These are phyloP conservation scores for Acanthoscelides obtectus DNA, from an alignment of 2,888 invertebrate genomes.

Conservation along the genomic window DNA sequence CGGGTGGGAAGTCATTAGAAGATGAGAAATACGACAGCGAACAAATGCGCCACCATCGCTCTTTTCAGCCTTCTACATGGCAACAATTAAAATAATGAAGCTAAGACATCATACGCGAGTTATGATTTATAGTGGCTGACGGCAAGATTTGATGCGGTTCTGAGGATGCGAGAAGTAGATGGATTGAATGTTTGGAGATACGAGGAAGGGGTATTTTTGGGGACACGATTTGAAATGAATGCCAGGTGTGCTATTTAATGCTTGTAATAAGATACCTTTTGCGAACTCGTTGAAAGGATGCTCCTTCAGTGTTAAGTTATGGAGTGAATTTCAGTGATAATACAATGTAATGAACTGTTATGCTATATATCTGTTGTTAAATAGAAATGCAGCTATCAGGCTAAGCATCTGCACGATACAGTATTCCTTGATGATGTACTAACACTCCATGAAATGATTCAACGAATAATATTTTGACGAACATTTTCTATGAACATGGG, in stretches of 20 bases:
- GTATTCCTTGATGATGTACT: too few relatives aligned
- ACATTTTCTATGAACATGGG: too few relatives aligned
- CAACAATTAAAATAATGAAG: constrained; percentile 6
- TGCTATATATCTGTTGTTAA: too few relatives aligned
- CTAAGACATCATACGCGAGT: constrained; percentile 2
- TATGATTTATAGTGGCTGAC: not conserved
- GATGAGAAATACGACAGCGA: constrained; percentile 3
- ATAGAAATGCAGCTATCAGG: too few relatives aligned
- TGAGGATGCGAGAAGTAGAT: constrained; percentile 1
- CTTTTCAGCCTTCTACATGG: constrained; percentile 5
- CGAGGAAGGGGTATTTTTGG: not conserved
- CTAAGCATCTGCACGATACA: too few relatives aligned
- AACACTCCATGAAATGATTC: too few relatives aligned
- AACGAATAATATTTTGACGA: too few relatives aligned
- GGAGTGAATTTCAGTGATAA: too few relatives aligned
- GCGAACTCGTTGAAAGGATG: too few relatives aligned
- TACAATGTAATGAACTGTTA: too few relatives aligned
- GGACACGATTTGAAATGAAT: not conserved
- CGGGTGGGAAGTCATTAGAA: constrained; percentile 5
- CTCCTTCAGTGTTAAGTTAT: too few relatives aligned
- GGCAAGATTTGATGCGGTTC: not conserved
- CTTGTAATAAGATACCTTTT: too few relatives aligned
- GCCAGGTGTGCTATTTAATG: not conserved
- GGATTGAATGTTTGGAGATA: not conserved
- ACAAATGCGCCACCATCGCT: constrained; percentile 4